Evolutionary conservation across 1,140 invertebrate genomes (phyloP).

Genomic region (Aphidius gifuensis): DNA sequence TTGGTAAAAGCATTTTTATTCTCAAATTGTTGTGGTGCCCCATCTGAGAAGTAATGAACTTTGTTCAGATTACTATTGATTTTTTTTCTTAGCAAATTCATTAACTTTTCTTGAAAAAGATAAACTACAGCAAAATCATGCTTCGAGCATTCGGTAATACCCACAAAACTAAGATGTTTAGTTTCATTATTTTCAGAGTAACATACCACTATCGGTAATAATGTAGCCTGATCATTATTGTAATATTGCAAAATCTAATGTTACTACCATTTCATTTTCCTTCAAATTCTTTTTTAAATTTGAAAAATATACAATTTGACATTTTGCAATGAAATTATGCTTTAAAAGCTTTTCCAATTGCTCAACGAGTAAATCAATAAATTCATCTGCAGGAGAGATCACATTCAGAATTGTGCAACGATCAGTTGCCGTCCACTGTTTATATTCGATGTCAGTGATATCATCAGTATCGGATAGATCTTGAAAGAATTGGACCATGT

Average conservation of each 20-base stretch:
- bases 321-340: constrained; percentile 28
- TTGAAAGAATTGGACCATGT: constrained; percentile 9
- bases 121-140: not conserved
- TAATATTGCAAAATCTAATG: constrained; percentile 9
- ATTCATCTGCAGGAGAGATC: too few species aligned
- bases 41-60: constrained; percentile 5
- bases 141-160: not conserved
- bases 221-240: constrained; percentile 7
- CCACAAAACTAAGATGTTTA: not conserved
- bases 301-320: not conserved
- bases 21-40: constrained; percentile 4
- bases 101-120: constrained; percentile 1
- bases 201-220: not conserved
- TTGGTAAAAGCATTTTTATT: constrained; percentile 10
- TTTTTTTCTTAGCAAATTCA: constrained; percentile 4
- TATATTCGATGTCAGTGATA: constrained; percentile 19
- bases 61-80: constrained; percentile 3
- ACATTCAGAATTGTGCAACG: too few species aligned
- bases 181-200: constrained; percentile 3
- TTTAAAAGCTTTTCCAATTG: too few species aligned
- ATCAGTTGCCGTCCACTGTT: constrained; percentile 11
- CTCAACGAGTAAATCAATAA: too few species aligned
- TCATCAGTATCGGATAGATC: constrained; percentile 17
- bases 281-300: constrained; percentile 5
- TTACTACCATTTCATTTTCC: constrained; percentile 4